Conservation (phyloP, 2,797 vertebrate species). For the Chloroceryle amazona region DNA sequence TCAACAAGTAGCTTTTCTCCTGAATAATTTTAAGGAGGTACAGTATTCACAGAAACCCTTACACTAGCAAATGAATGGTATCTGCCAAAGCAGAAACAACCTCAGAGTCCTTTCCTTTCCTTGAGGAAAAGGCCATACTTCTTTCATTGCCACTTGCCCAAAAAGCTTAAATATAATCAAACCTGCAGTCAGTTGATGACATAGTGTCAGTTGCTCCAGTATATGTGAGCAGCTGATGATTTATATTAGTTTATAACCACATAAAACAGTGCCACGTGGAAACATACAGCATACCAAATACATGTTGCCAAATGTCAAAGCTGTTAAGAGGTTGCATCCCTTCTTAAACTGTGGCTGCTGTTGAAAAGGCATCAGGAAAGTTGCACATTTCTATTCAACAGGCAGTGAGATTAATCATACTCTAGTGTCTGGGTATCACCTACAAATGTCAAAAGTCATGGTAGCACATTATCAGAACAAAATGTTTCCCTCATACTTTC, state of each 20-base stretch:
- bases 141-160: not conserved
- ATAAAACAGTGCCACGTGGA: slow-evolving; percentile 19
- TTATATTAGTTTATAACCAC: slow-evolving; percentile 28
- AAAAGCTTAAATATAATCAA: not conserved
- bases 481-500: not conserved
- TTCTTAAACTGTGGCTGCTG: not conserved
- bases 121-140: not conserved
- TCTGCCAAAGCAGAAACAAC: not conserved
- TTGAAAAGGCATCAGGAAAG: slow-evolving; percentile 12
- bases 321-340: not conserved
- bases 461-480: not conserved
- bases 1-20: not conserved
- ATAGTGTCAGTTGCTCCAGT: slow-evolving; percentile 17
- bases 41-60: not conserved
- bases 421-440: not conserved
- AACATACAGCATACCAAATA: slow-evolving; percentile 4
- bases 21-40: slow-evolving; percentile 19
- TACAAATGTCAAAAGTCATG: not conserved
- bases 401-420: not conserved
- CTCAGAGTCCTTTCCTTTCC: not conserved
- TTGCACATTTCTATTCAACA: not conserved
- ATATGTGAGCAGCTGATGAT: slow-evolving; percentile 10
- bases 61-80: not conserved
- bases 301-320: not conserved
- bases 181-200: slow-evolving; percentile 5